Evolutionary conservation across 2,113 vertebrate species (phyloP), one percentile per base, ranked within the genome.

Genomic region (Cyanoliseus patagonus): DNA sequence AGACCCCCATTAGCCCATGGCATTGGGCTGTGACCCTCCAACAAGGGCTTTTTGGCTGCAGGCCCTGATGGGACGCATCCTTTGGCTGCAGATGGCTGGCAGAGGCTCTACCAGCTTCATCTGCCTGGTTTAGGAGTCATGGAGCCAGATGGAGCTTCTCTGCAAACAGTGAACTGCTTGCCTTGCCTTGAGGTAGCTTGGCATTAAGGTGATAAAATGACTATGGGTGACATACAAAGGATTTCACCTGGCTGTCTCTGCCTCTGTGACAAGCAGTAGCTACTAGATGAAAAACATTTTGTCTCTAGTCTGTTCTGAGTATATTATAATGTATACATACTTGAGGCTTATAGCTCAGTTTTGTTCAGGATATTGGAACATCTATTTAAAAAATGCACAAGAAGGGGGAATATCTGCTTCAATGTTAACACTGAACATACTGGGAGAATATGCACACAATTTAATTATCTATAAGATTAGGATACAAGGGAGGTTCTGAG

Each of bases 351-450:
- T n/a, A 82, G 35, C 70, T 94, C 70, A 75, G 62, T 53, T 87
- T 97, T 95, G 64, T 76, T 92, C 90, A 83, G 88, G 88, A 89
- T 97, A 83, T 90, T 95, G 91, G 87, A 96, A 95, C 47, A 94
- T 81, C 62, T 94, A 74, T 82, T 94, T 95, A 57, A 90, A 93
- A 88, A 94, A 70, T 33, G 55, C 6, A 4, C 20, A 44, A 77
- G 44, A 83, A 88, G 22, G 4, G 9, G 31, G 9, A 52, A 64
- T 53, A 81, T 33, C 47, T 86, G 10, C 59, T 92, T 94, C 64
- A 87, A 24, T 78, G 90, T 91, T 97, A 91, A 73, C 78, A 86
- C 18, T 90, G 63, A 96, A 73, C 39, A 73, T 27, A 83, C 49
- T 44, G 66, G 83, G 42, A 91, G 62, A 81, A 93, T 91, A 67